phyloP scores from a whole-genome alignment of 1,140 invertebrate genomes.

The Ceratoteleas bidentatus region DNA sequence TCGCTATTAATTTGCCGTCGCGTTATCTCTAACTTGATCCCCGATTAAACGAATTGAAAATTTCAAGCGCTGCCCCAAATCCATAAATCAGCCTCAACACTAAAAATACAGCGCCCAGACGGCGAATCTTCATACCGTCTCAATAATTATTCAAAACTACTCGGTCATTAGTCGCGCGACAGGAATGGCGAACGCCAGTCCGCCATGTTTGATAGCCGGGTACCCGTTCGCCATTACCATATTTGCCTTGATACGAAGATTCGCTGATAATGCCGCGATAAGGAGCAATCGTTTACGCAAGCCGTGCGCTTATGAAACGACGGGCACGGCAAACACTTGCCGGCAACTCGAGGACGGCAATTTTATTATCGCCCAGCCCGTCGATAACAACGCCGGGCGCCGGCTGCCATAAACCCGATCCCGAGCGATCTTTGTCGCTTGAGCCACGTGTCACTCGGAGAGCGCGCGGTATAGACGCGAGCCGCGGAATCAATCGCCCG shows the following conservation, averaged over 20 bases:
- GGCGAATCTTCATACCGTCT: not conserved
- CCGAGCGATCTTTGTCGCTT: slow-evolving; percentile 21
- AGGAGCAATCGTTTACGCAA: slow-evolving; percentile 56
- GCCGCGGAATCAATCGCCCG: slow-evolving; percentile 24
- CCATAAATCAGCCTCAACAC: slow-evolving; percentile 4
- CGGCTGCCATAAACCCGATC: slow-evolving; percentile 73
- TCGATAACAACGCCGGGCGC: slow-evolving; percentile 65
- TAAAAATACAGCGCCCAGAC: slow-evolving; percentile 7
- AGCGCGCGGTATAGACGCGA: slow-evolving; percentile 10
- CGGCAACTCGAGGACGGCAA: slow-evolving; percentile 33
- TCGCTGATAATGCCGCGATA: slow-evolving; percentile 66
- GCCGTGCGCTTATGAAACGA: slow-evolving; percentile 46
- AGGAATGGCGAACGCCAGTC: slow-evolving; percentile 68
- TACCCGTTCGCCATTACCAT: slow-evolving; percentile 72
- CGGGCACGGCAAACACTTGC: slow-evolving; percentile 48
- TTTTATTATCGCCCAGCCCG: slow-evolving; percentile 57
- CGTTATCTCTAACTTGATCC: not conserved
- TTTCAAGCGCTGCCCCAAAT: slow-evolving; percentile 11
- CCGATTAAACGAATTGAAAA: slow-evolving; percentile 4
- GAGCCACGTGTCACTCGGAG: slow-evolving; percentile 44
- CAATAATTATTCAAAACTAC: slow-evolving; percentile 35
- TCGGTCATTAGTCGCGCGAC: slow-evolving; percentile 38
- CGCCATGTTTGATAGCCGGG: slow-evolving; percentile 70
- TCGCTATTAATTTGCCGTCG: not conserved
- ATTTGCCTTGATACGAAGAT: slow-evolving; percentile 78